Base-by-base conservation (phyloP, 2,888 invertebrate genomes). In the Drosophila leonis region DNA sequence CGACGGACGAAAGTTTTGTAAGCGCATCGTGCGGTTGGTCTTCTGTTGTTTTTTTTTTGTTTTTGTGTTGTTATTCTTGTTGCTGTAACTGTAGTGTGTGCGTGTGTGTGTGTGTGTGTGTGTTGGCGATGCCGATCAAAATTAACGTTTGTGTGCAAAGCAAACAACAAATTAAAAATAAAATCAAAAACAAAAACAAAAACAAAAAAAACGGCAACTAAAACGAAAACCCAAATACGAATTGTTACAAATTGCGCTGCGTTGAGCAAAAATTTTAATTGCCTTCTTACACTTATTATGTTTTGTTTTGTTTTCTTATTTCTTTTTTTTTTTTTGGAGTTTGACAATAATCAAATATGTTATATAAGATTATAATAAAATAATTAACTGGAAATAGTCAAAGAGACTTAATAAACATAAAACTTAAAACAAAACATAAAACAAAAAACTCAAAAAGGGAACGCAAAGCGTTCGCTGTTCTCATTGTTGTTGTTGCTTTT, bases 111-210 rank as follows among this genome's bases (percentile, higher is more conserved):
- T 66, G 64, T n/a, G n/a, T n/a, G n/a, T n/a, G n/a, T n/a, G n/a
- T 48, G 56, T 62, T 63, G 49, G 29, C 49, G 64, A 61, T 76
- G 68, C 73, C 78, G 78, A 78, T 78, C 81, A 78, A 76, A 69
- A 76, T 83, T 78, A 68, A 73, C 55, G 76, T 78, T 87, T 68
- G 68, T 72, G 76, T 87, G 85, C 66, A 77, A 77, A 77, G 81
- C 78, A 78, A 78, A 80, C 79, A 64, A 59, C 49, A 66, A 63
- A 78, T 29, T 31, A 51, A 46, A 70, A 63, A 31, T 27, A 35
- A 51, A 71, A 61, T 39, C 13, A 57, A 44, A 66, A 54, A 57
- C 41, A 41, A 41, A 41, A 41, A 41, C 8, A 27, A 31, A 41
- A 51, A 49, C 24, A 24, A 15, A 49, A 49, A 37, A 37, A 39